Evolutionary conservation across 2,113 vertebrate species (phyloP), one percentile per base, ranked within the genome.

Genomic region (Andinoacara biseriatus): DNA sequence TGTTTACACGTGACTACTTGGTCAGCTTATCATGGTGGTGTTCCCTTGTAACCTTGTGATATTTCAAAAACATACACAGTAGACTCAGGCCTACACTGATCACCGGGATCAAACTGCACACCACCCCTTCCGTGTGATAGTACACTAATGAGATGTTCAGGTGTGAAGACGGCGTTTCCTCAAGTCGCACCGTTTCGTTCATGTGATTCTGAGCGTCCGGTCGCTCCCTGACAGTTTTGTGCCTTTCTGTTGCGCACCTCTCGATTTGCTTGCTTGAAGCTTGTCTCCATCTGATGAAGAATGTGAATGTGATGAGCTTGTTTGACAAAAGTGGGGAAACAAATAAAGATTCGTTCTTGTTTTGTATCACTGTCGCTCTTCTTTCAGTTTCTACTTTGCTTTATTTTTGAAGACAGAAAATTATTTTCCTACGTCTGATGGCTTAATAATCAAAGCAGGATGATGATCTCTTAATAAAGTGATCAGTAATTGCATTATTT

Each of bases 311-410:
- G 89, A 90, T 86, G 89, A 92, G 87, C 87, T 93, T 90, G 90
- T 87, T 89, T 67, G 87, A 92, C 87, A 87, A 86, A 86, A 92
- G 78, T 58, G 85, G 90, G 91, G 85, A 84, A 84, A 94, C 85
- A 80, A 95, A 95, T 95, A 95, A 95, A 95, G 92, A 93, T 87
- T 85, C 3, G 89, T 92, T 94, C 94, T 93, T 92, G 91, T 95
- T 95, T 95, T 91, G 86, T 91, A 94, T 86, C 76, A n/a, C 58
- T 90, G 85, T 93, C 81, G 2, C 80, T 87, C 33, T 87, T 88
- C 60, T 31, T 69, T 60, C 0, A 22, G 11, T 15, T 26, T n/a
- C 14, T 35, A 1, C 20, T 63, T 40, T 15, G 9, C 35, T 67
- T 75, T 35, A 5, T 17, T 29, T 78, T 24, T 26, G 7, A 40